Base-by-base conservation (phyloP, 2,797 vertebrate genomes). In the Notolepis coatsorum region DNA sequence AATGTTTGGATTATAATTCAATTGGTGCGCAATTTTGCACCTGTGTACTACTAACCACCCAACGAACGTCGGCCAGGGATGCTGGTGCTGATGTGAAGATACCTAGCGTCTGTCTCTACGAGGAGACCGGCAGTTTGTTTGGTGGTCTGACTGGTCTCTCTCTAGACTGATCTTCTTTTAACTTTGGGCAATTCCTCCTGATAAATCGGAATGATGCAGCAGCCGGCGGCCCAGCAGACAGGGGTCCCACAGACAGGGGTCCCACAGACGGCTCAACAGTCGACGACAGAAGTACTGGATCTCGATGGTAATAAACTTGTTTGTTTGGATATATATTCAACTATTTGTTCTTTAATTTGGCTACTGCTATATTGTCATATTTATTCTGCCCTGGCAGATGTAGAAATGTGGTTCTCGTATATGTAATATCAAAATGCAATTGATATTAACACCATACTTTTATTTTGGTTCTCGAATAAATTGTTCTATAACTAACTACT, bases 141-240 rank as follows among this genome's bases (percentile, higher is more conserved):
- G 1, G 1, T 27, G 1, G 1, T 15, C 20, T 27, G 12, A 10
- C 33, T 31, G 3, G 1, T 30, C 4, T 30, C 4, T 18, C 27
- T 25, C 25, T 7, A 13, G 7, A 12, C 17, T 48, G 2, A n/a
- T 41, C 41, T n/a, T 0, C 12, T 28, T 13, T 9, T 42, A 35
- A 64, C 68, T 68, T 5, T 7, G 3, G 46, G 13, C 8, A 10
- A 52, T 50, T 51, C 13, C n/a, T 56, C 55, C 18, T 7, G 30
- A 63, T 30, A 41, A 60, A 35, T 31, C 27, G 74, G 79, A 49
- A 91, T 91, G 91, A 91, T 91, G 91, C 88, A 89, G 82, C 90
- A 86, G 66, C 80, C 80, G 13, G 85, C 88, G 50, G 57, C 33
- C 25, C 84, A 74, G 15, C 39, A 28, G 33, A n/a, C n/a, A n/a